Evolutionary conservation across 2,888 invertebrate species (phyloP), one percentile per base, ranked within the genome.

Genomic region (Laothoe populi): DNA sequence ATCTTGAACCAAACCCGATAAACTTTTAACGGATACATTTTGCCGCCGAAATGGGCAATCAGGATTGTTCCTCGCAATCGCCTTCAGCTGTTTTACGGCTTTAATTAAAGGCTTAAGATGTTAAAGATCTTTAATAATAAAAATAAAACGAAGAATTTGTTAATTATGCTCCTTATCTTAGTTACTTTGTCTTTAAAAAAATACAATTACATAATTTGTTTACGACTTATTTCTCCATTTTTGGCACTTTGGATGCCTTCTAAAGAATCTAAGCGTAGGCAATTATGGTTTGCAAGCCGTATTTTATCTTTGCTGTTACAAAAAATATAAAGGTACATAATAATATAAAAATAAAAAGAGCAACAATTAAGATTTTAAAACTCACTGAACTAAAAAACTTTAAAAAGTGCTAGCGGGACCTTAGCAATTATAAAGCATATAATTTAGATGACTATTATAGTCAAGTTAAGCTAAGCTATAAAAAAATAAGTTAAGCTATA

Each of bases 71-170:
- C 53, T 11, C 46, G 46, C 11, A 13, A 46, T 53, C 31, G 53
- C 53, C 53, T 10, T 19, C 19, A 53, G 53, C 49, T 49, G 49
- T 49, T 21, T 53, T 53, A 53, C 31, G 16, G 53, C 31, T 53
- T 53, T 53, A 53, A 53, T 53, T 53, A 53, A 35, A 35, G 35
- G 53, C 16, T 21, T 53, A 35, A 53, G 48, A 48, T 48, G 48
- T 26, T 19, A 53, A 35, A 35, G 53, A 13, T 53, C 31, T 19
- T 53, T 16, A 31, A 49, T 26, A 53, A 35, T 53, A 53, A 53
- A 53, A 53, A 53, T 53, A 53, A 53, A 53, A 53, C 11, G 11
- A 31, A 11, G 19, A 35, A 53, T 35, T 53, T 53, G 35, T 53
- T 53, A 53, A 53, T 53, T 53, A 53, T 53, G 31, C 21, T 16